A percentile compares a stretch with the other conserved stretches of the same genome.
These are phyloP conservation scores for Lepidurus couesii DNA, from an alignment of 1,140 invertebrate species.

Conservation along the genomic window DNA sequence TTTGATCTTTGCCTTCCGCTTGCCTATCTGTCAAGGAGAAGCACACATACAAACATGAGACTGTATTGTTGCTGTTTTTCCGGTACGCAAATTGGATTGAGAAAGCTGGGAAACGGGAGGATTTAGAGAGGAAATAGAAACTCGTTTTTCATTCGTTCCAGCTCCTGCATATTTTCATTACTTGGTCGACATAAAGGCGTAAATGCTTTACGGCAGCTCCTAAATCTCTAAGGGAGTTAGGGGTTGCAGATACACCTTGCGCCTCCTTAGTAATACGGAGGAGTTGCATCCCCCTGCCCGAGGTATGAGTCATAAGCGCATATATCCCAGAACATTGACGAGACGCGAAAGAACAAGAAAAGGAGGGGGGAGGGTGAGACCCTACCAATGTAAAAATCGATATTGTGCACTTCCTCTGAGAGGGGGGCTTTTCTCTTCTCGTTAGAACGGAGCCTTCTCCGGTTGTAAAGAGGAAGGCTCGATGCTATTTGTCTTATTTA, in stretches of 20 bases:
- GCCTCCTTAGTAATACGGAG: not conserved
- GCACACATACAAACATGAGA: not conserved
- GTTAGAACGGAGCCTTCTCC: not conserved
- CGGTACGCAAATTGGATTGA: no score
- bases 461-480: not conserved
- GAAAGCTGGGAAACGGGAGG: not conserved
- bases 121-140: not conserved
- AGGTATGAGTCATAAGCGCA: slow-evolving; percentile 6
- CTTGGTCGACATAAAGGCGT: slow-evolving; percentile 1
- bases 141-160: not conserved
- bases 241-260: not conserved
- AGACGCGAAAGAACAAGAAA: not conserved
- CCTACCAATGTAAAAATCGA: slow-evolving; percentile 12
- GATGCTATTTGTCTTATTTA: not conserved
- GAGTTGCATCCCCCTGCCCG: not conserved
- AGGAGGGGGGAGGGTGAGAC: not conserved
- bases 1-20: not conserved
- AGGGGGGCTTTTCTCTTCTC: not conserved
- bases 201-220: not conserved
- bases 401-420: not conserved
- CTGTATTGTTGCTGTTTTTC: no score
- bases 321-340: not conserved
- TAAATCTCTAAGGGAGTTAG: not conserved
- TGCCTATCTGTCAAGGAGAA: not conserved
- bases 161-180: slow-evolving; percentile 4